Percentiles rank a stretch among this genome's conserved stretches.
Evolutionary conservation across 2,797 vertebrate species (phyloP).

Genomic region (Spinibarbus caldwelli): DNA sequence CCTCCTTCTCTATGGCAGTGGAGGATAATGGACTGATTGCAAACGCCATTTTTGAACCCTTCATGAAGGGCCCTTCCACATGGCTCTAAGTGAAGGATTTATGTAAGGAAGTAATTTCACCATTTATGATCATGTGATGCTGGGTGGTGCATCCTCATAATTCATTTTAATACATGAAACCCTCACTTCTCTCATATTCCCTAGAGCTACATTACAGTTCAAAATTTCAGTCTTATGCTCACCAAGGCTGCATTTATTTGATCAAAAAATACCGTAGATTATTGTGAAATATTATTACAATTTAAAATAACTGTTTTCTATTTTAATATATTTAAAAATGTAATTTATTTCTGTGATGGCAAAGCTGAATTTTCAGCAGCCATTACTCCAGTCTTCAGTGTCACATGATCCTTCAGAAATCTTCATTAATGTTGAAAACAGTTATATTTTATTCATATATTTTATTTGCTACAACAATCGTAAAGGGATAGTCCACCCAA

Average conservation of each 20-base stretch:
- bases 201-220: neutral
- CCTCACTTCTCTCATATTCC: neutral
- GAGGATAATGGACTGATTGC: slow-evolving; percentile 7
- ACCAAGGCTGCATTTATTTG: neutral
- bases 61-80: neutral
- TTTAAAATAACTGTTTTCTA: neutral
- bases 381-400: neutral
- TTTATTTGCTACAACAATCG: neutral
- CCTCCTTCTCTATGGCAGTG: neutral
- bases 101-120: neutral
- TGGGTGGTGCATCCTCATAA: neutral
- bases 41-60: neutral
- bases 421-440: neutral
- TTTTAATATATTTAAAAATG: neutral
- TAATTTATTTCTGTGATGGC: neutral
- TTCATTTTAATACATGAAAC: neutral
- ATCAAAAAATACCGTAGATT: neutral
- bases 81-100: neutral
- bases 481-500: neutral
- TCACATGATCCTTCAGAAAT: neutral
- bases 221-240: neutral
- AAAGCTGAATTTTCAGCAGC: neutral
- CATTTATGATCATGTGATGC: neutral
- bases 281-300: neutral
- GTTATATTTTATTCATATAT: neutral